Evolutionary conservation across 2,888 invertebrate genomes (phyloP).

Genomic region (Girardia tigrina): DNA sequence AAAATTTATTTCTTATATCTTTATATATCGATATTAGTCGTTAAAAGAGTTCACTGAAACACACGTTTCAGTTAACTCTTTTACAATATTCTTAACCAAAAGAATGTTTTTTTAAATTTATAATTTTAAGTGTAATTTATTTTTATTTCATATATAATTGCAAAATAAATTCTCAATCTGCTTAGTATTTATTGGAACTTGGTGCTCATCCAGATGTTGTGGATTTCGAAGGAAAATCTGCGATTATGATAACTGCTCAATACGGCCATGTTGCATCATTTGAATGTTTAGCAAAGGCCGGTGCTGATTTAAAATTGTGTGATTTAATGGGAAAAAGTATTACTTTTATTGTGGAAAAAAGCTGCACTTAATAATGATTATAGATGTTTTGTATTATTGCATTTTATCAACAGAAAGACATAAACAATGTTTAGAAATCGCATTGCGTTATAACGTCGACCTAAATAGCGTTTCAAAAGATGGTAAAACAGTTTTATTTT

Average conservation of each 20-base stretch:
- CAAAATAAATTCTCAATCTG: no score
- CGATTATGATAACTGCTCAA: constrained; percentile 50
- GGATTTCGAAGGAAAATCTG: constrained; percentile 47
- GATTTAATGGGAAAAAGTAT: constrained; percentile 49
- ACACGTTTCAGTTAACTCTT: no score
- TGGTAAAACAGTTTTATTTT: constrained; percentile 45
- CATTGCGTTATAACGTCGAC: constrained; percentile 45
- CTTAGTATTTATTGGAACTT: constrained; percentile 1
- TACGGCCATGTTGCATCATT: constrained; percentile 49
- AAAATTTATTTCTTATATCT: no score
- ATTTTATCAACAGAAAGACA: constrained; percentile 48
- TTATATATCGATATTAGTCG: no score
- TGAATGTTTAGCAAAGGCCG: constrained; percentile 43
- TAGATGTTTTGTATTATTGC: constrained; percentile 48
- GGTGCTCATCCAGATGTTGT: constrained; percentile 50
- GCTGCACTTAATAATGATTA: not conserved
- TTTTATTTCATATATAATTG: no score
- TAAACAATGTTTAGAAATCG: constrained; percentile 46
- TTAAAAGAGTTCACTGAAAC: no score
- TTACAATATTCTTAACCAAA: no score
- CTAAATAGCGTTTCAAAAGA: constrained; percentile 46
- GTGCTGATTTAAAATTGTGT: constrained; percentile 45
- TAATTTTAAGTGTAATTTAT: no score
- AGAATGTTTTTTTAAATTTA: no score
- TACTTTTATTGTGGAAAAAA: constrained; percentile 2